Conservation (phyloP, 2,888 invertebrate species). For the Cataglyphis altisquamis region DNA sequence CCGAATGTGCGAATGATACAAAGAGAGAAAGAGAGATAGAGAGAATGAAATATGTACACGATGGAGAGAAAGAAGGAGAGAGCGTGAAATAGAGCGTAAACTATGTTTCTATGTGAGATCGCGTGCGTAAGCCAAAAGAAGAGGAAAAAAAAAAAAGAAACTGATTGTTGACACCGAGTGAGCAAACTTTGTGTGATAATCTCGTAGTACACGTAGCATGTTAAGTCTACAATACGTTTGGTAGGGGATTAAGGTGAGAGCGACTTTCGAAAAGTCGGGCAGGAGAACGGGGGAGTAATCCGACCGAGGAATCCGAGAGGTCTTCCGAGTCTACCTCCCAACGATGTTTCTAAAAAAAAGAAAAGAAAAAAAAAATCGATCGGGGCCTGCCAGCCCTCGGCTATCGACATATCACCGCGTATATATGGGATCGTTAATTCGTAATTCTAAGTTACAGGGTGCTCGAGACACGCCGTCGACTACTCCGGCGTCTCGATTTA, state of each 20-base stretch:
- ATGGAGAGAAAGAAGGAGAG: slow-evolving; percentile 38
- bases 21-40: slow-evolving; percentile 29
- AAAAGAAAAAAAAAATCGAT: slow-evolving; percentile 42
- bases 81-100: slow-evolving; percentile 42
- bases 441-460: slow-evolving; percentile 69
- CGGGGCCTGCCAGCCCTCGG: slow-evolving; percentile 48
- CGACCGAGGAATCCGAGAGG: slow-evolving; percentile 69
- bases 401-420: slow-evolving; percentile 70
- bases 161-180: slow-evolving; percentile 85
- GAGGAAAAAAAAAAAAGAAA: slow-evolving; percentile 64
- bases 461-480: slow-evolving; percentile 72
- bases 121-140: slow-evolving; percentile 80
- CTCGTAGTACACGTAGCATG: slow-evolving; percentile 84
- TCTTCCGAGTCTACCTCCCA: slow-evolving; percentile 54
- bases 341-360: slow-evolving; percentile 11
- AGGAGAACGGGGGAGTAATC: slow-evolving; percentile 56
- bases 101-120: slow-evolving; percentile 75
- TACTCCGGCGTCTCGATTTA: slow-evolving; percentile 76
- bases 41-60: slow-evolving; percentile 45
- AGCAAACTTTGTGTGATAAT: slow-evolving; percentile 85
- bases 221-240: slow-evolving; percentile 81
- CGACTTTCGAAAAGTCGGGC: slow-evolving; percentile 62
- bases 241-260: slow-evolving; percentile 70
- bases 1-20: slow-evolving; percentile 52
- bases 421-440: slow-evolving; percentile 59